These are phyloP conservation scores for Chiridota heheva DNA, from an alignment of 35 echinoderm and acorn worm genomes.

Conservation along the genomic window DNA sequence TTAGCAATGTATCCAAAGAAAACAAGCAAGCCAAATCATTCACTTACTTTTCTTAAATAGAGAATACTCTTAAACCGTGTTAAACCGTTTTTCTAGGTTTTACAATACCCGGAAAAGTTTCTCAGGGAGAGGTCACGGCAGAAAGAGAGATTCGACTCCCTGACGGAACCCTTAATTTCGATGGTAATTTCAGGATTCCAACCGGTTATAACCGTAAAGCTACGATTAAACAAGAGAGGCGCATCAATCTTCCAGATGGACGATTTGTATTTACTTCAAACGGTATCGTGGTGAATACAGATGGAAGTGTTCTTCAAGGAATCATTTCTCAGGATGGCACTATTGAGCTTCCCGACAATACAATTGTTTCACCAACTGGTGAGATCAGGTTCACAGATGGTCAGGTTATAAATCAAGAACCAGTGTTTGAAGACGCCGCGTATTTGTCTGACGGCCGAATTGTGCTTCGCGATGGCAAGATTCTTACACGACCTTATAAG, in stretches of 20 bases:
- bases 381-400: constrained; percentile 20
- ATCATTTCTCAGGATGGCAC: neutral
- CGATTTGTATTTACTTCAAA: constrained; percentile 10
- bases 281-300: constrained; percentile 29
- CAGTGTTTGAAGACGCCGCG: neutral
- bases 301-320: constrained; percentile 12
- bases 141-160: constrained; percentile 3
- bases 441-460: neutral
- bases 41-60: too few relatives aligned
- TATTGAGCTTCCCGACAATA: neutral
- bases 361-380: neutral
- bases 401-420: neutral
- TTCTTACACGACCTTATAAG: neutral
- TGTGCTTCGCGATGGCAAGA: constrained; percentile 21
- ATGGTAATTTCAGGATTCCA: neutral
- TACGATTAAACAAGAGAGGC: constrained; percentile 1
- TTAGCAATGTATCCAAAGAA: too few relatives aligned
- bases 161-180: constrained; percentile 16
- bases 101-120: constrained; percentile 15
- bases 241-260: constrained; percentile 1
- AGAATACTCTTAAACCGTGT: neutral
- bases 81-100: neutral
- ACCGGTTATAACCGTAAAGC: constrained; percentile 8
- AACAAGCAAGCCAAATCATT: too few relatives aligned
- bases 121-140: neutral